Base-by-base conservation (phyloP, 64 coral and sea anemone species). In the Montipora efflorescens region DNA sequence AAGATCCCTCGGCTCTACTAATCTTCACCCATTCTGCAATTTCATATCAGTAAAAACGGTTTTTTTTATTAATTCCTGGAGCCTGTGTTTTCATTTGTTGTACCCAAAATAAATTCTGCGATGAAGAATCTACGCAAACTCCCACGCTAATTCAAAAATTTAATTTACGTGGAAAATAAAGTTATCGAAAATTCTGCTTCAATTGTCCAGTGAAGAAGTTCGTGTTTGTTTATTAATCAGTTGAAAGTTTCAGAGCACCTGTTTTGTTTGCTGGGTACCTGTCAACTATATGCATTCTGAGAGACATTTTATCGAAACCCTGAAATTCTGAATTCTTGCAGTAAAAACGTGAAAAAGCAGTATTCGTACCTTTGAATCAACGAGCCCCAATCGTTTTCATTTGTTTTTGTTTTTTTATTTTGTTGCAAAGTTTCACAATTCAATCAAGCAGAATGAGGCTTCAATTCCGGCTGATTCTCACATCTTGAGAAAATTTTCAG, bases 201-300 rank as follows among this genome's bases (percentile, higher is more conserved):
- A 44, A 86, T 10, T 84, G 44, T 59, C 45, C 5, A 84, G 16
- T 45, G 62, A 25, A 84, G 74, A 67, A 86, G 43, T 43, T 72
- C 20, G 19, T 46, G 64, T n/a, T 70, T 86, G 66, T 86, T 86
- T 86, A 86, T 86, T 86, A 51, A 86, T 86, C 64, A 86, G 64
- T 19, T 86, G 45, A 45, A 48, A 12, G 16, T 70, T 4, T 86
- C 8, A 18, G 8, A 67, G 46, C 82, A 86, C 59, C 46, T 86
- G 82, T 51, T 72, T 50, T 69, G 8, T 70, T 43, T 45, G 13
- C 14, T 50, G 1, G 16, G 7, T 46, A 62, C 66, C 66, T 72
- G 66, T 46, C 5, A 48, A 8, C 45, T 4, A 4, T 9, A 16
- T 67, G 3, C 13, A 47, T 1, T 72, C 44, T 5, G 1, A n/a